A percentile compares a stretch with the other conserved stretches of the same genome.
Conservation (phyloP, 2,888 invertebrate species). For the Melinaea menophilus region DNA sequence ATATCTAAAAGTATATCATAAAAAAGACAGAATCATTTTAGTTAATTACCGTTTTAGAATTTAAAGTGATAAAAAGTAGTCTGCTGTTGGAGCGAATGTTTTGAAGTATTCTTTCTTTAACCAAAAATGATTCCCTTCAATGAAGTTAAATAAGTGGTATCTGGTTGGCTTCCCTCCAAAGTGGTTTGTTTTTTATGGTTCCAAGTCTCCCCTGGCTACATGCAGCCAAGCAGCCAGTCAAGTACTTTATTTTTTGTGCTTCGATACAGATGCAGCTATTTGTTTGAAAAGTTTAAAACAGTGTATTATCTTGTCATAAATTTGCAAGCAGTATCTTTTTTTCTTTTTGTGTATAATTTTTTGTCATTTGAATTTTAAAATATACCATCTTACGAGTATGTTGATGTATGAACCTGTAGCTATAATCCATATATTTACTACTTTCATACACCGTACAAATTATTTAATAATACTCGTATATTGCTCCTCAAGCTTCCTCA, state of each 20-base stretch:
- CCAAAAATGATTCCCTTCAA: conserved; percentile 54
- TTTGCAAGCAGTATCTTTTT: neutral
- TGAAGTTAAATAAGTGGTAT: conserved; percentile 57
- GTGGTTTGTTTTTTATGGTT: conserved; percentile 70
- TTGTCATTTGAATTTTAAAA: too few species aligned
- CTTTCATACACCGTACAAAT: too few species aligned
- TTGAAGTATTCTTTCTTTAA: conserved; percentile 24
- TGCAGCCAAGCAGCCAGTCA: conserved; percentile 56
- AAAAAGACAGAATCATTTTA: too few species aligned
- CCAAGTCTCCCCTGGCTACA: conserved; percentile 48
- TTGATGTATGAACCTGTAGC: too few species aligned
- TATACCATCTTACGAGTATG: too few species aligned
- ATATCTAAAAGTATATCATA: too few species aligned
- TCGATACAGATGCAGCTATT: conserved; percentile 23
- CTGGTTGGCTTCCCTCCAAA: conserved; percentile 68
- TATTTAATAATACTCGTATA: too few species aligned
- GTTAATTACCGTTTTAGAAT: neutral
- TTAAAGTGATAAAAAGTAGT: neutral
- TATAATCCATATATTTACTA: too few species aligned
- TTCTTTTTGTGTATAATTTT: too few species aligned
- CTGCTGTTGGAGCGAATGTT: conserved; percentile 6
- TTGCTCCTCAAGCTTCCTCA: too few species aligned
- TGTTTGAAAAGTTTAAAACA: conserved; percentile 11
- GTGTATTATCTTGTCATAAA: neutral
- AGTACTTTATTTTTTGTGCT: conserved; percentile 50